A percentile compares a stretch with the other conserved stretches of the same genome.
Conservation (phyloP, 2,888 invertebrate species). For the Loripinus fragilis region DNA sequence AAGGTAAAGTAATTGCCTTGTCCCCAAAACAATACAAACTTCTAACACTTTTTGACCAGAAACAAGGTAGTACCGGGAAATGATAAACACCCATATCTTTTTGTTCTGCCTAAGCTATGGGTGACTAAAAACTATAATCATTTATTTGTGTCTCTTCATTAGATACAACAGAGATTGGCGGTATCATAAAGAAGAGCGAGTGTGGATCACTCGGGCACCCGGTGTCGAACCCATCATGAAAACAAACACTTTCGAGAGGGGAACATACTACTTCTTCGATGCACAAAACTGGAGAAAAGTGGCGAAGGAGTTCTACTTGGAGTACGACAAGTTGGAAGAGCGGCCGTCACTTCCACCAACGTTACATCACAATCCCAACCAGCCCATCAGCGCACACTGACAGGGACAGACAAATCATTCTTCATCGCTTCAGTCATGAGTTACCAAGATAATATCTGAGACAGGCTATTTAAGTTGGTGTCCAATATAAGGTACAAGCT, state of each 20-base stretch:
- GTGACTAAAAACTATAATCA: too few species aligned
- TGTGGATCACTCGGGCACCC: conserved; percentile 99
- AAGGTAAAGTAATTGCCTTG: too few species aligned
- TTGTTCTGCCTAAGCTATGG: too few species aligned
- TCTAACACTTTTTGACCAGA: too few species aligned
- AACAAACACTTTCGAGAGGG: conserved; percentile 97
- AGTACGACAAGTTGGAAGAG: conserved; percentile 99
- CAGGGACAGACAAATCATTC: not conserved
- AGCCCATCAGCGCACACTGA: conserved; percentile 59
- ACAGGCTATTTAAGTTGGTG: too few species aligned
- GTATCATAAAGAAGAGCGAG: conserved; percentile 99
- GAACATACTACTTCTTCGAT: conserved; percentile 99
- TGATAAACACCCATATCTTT: too few species aligned
- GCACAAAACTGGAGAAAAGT: conserved; percentile 99
- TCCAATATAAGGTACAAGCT: too few species aligned
- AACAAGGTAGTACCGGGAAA: too few species aligned
- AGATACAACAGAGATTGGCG: conserved; percentile 99
- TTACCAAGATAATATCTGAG: conserved; percentile 8
- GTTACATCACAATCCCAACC: conserved; percentile 72
- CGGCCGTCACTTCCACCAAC: conserved; percentile 86
- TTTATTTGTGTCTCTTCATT: conserved; percentile 43
- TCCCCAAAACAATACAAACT: too few species aligned
- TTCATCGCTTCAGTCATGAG: not conserved
- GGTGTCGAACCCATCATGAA: conserved; percentile 97
- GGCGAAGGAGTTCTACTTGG: conserved; percentile 99